Evolutionary conservation across 2,113 vertebrate species (phyloP), one percentile per base, ranked within the genome.

Genomic region (Scartelaos histophorus): DNA sequence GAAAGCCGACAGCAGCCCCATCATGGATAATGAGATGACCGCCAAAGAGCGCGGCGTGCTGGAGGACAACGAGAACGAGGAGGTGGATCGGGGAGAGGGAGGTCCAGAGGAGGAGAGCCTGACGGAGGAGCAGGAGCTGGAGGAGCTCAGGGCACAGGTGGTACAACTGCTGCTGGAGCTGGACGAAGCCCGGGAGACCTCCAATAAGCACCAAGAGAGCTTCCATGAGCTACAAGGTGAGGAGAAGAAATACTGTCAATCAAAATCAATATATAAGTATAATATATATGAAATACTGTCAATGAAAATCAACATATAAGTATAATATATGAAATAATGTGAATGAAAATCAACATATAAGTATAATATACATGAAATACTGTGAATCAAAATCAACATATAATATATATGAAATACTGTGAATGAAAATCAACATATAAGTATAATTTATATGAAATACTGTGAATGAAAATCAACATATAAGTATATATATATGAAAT

Each of bases 161-260:
- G 85, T 96, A 13, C 94, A 95, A 75, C 92, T 97, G 75, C 92
- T 96, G 73, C 91, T 95, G 10, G 95, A 97, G 83, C 90, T 97
- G 85, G 95, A 96, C 4, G 94, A 95, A 62, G 92, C 94, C 5
- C 90, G 94, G 43, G 95, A 95, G 66, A 90, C 91, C 10, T 94
- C 94, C 3, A 92, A 93, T 79, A 94, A 95, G 80, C 95, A 97
- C 13, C 93, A 96, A 80, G 95, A 95, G 10, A 94, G 92, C 76
- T 94, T 95, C 21, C 74, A 94, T 15, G 95, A 97, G 88, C 85
- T 96, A 64, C 96, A 96, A 85, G 95, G 96, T 97, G 80, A 93
- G 92, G 22, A 22, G 9, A 65, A 57, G 54, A 24, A 1, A 11
- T 17, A 19, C 4, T 53, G 49, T 54, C 4, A 49, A 15, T 15